These are phyloP conservation scores for Tachypleus tridentatus DNA, from an alignment of 1,140 invertebrate genomes.

Conservation along the genomic window DNA sequence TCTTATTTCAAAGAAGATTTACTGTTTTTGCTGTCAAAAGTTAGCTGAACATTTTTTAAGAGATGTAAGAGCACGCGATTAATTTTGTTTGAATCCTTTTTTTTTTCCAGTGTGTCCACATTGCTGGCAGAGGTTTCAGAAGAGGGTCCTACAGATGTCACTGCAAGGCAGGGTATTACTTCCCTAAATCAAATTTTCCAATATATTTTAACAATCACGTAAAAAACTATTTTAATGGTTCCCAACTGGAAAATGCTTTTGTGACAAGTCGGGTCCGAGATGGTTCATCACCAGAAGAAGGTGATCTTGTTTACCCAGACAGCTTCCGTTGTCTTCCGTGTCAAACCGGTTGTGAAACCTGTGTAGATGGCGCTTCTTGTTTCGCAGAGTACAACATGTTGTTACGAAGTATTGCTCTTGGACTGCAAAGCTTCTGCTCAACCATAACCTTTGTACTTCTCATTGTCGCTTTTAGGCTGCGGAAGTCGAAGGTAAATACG, in stretches of 20 bases:
- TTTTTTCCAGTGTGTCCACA: slow-evolving; percentile 64
- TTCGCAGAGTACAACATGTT: slow-evolving; percentile 43
- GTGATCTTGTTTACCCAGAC: slow-evolving; percentile 7
- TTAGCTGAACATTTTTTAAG: too few relatives aligned
- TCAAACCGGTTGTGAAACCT: slow-evolving; percentile 40
- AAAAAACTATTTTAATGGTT: slow-evolving; percentile 28
- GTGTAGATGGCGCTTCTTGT: slow-evolving; percentile 42
- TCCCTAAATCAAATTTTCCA: slow-evolving; percentile 31
- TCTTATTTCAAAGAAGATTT: too few relatives aligned
- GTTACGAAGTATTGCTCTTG: slow-evolving; percentile 50
- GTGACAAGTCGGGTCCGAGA: slow-evolving; percentile 1
- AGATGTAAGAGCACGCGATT: too few relatives aligned
- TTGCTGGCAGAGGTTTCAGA: slow-evolving; percentile 77
- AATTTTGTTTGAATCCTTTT: too few relatives aligned
- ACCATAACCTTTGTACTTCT: slow-evolving; percentile 53
- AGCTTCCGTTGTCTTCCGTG: slow-evolving; percentile 45
- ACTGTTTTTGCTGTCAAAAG: too few relatives aligned
- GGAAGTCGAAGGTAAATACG: slow-evolving; percentile 59
- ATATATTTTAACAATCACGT: too few relatives aligned
- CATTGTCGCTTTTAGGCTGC: slow-evolving; percentile 54
- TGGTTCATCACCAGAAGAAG: slow-evolving; percentile 3
- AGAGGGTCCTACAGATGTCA: slow-evolving; percentile 85
- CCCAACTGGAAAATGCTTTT: slow-evolving; percentile 28
- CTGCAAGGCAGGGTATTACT: slow-evolving; percentile 80
- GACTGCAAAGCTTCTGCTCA: slow-evolving; percentile 57